Evolutionary conservation across 2,888 invertebrate genomes (phyloP).

Genomic region (Drosophila acutilabella): DNA sequence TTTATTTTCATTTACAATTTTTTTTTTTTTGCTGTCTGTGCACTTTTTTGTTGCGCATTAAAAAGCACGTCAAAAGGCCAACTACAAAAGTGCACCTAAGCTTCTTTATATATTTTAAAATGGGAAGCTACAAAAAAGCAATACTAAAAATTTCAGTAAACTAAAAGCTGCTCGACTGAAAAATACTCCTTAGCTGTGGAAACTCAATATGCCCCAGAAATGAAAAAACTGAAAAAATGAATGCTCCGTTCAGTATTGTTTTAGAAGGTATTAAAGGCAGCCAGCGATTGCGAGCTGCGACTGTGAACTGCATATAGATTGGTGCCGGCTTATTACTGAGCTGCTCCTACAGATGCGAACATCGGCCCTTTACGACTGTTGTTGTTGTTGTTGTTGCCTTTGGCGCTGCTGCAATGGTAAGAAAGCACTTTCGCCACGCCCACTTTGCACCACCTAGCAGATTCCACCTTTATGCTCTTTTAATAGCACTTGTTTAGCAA

Average conservation of each 20-base stretch:
- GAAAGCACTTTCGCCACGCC: constrained; percentile 33
- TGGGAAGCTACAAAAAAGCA: constrained; percentile 24
- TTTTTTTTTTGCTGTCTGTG: background rate
- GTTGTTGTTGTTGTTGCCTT: constrained; percentile 28
- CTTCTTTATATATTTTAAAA: constrained; percentile 53
- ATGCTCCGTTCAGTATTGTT: background rate
- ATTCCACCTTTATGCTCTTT: constrained; percentile 78
- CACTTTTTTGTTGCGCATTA: constrained; percentile 46
- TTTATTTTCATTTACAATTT: constrained; percentile 6
- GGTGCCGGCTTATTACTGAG: constrained; percentile 39
- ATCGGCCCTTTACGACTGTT: constrained; percentile 63
- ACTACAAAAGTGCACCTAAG: constrained; percentile 77
- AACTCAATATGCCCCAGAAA: too few species aligned
- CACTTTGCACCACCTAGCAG: constrained; percentile 26
- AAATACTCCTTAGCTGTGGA: constrained; percentile 13
- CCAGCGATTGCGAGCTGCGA: constrained; percentile 4
- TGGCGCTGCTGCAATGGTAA: background rate
- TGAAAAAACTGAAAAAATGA: too few species aligned
- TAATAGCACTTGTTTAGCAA: constrained; percentile 81
- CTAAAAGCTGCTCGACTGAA: background rate
- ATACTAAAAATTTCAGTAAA: background rate
- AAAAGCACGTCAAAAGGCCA: constrained; percentile 58
- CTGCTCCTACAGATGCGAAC: constrained; percentile 28
- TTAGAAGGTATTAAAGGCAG: constrained; percentile 17
- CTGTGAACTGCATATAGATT: constrained; percentile 40